These are phyloP conservation scores for Paratilapia polleni DNA, from an alignment of 2,113 vertebrate species.

Conservation along the genomic window DNA sequence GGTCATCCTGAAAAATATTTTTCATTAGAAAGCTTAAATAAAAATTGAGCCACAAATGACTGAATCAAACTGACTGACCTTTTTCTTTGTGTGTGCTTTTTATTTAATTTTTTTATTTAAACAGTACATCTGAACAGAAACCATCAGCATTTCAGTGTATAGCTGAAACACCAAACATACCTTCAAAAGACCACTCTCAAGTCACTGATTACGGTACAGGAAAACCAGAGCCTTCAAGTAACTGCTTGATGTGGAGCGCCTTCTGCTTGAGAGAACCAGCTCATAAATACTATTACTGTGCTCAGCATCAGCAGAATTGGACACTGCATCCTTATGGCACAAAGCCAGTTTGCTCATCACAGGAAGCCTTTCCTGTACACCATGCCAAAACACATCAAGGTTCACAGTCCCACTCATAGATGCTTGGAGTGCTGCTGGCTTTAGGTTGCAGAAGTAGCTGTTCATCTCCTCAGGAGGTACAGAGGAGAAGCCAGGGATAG, in stretches of 20 bases:
- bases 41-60: too few species aligned
- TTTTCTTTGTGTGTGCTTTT: too few species aligned
- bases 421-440: not conserved
- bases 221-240: too few species aligned
- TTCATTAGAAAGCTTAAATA: too few species aligned
- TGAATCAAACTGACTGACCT: too few species aligned
- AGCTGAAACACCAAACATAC: too few species aligned
- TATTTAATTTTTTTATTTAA: too few species aligned
- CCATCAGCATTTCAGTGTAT: too few species aligned
- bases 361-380: not conserved
- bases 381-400: not conserved
- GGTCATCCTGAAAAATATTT: too few species aligned
- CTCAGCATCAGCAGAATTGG: not conserved
- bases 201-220: too few species aligned
- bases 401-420: not conserved
- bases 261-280: not conserved
- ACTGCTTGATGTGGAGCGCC: not conserved
- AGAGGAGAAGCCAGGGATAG: not conserved
- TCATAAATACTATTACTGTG: not conserved
- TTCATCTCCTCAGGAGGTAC: not conserved
- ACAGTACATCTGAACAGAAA: too few species aligned
- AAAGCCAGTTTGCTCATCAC: not conserved
- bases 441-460: not conserved
- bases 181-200: too few species aligned
- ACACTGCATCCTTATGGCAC: rapidly evolving